A percentile compares a stretch with the other conserved stretches of the same genome.
Evolutionary conservation across 2,888 invertebrate genomes (phyloP).

Genomic region (Dermolepida albohirtum): DNA sequence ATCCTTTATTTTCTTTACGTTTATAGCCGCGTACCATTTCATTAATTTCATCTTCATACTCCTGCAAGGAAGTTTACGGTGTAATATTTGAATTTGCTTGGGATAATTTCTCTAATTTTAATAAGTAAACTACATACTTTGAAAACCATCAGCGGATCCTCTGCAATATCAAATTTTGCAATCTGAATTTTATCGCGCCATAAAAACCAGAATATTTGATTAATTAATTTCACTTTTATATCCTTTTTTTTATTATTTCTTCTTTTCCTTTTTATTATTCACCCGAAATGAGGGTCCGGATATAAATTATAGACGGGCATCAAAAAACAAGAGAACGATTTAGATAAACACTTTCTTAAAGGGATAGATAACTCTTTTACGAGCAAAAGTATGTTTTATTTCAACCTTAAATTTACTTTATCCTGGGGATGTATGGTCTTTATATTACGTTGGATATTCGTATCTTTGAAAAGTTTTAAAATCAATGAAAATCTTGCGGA

Average conservation of each 20-base stretch:
- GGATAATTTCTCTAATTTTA: not conserved
- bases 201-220: slow-evolving; percentile 33
- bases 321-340: slow-evolving; percentile 28
- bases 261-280: slow-evolving; percentile 28
- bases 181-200: slow-evolving; percentile 31
- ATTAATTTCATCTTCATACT: too few relatives aligned
- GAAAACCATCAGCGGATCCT: slow-evolving; percentile 8
- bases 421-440: too few relatives aligned
- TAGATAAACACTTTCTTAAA: slow-evolving; percentile 32
- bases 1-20: too few relatives aligned
- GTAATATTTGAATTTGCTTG: too few relatives aligned
- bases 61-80: too few relatives aligned
- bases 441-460: too few relatives aligned
- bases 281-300: slow-evolving; percentile 1
- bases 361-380: slow-evolving; percentile 27
- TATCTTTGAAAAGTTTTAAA: too few relatives aligned
- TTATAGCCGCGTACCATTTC: too few relatives aligned
- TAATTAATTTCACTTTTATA: slow-evolving; percentile 37
- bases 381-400: slow-evolving; percentile 22
- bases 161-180: slow-evolving; percentile 34
- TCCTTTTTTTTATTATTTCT: slow-evolving; percentile 30
- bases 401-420: too few relatives aligned
- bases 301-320: slow-evolving; percentile 21
- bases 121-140: slow-evolving; percentile 26
- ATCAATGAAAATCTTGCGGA: too few relatives aligned